These are phyloP conservation scores for Leptinotarsa lineolata DNA, from an alignment of 1,140 invertebrate species.

Conservation along the genomic window DNA sequence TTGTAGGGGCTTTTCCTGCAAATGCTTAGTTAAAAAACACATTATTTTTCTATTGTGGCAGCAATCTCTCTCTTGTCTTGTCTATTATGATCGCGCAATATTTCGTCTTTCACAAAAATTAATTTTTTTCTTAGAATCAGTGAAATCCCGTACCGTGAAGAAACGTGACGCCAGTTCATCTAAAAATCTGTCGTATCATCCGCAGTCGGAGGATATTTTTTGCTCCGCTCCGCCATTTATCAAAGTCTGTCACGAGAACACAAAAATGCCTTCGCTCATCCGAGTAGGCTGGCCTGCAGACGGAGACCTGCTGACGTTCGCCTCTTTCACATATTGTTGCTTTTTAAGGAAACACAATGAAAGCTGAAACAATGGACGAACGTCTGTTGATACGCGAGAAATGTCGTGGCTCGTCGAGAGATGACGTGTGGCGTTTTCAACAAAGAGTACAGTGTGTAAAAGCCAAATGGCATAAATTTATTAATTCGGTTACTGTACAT, in stretches of 20 bases:
- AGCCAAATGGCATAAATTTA: too few relatives aligned
- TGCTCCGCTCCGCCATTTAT: constrained; percentile 6
- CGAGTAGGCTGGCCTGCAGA: background rate
- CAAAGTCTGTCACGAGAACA: constrained; percentile 14
- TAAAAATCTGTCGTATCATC: background rate
- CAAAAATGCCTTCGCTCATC: constrained; percentile 16
- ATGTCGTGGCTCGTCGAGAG: constrained; percentile 6
- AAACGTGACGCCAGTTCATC: background rate
- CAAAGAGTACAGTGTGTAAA: too few relatives aligned
- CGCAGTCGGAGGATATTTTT: background rate
- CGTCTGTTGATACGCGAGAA: background rate
- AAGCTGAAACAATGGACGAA: constrained; percentile 19
- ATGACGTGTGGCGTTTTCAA: background rate
- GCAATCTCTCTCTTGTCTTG: too few relatives aligned
- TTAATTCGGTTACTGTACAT: too few relatives aligned
- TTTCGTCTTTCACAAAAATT: background rate
- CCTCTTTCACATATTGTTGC: constrained; percentile 11
- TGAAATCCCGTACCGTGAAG: background rate
- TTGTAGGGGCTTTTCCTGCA: too few relatives aligned
- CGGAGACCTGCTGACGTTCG: constrained; percentile 10
- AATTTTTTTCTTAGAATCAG: background rate
- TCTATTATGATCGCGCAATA: too few relatives aligned
- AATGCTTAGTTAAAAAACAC: too few relatives aligned
- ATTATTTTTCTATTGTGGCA: too few relatives aligned
- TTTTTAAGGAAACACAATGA: constrained; percentile 20